Conservation (phyloP, 2,888 invertebrate species). For the Coelopa pilipes region DNA sequence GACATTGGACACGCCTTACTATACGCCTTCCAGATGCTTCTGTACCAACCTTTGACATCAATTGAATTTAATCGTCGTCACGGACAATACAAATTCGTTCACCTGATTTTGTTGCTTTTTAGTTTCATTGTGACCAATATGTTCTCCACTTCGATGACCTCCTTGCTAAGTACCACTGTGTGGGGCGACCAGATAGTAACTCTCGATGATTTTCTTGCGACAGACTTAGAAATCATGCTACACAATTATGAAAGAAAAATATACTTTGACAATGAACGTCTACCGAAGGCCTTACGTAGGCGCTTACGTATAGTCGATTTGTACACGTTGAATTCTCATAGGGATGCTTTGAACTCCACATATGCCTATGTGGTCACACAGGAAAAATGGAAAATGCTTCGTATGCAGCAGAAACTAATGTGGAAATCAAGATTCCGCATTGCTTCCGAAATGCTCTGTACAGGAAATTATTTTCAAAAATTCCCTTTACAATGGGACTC, state of each 20-base stretch:
- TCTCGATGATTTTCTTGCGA: conserved; percentile 40
- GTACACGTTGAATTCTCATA: conserved; percentile 32
- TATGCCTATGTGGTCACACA: conserved; percentile 41
- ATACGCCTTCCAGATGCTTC: conserved; percentile 25
- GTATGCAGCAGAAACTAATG: conserved; percentile 41
- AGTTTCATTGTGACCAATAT: conserved; percentile 37
- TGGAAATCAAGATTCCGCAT: conserved; percentile 35
- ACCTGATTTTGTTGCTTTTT: conserved; percentile 22
- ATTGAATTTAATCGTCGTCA: conserved; percentile 20
- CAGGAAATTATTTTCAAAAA: conserved; percentile 23
- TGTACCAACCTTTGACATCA: conserved; percentile 24
- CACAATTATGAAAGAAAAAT: conserved; percentile 35
- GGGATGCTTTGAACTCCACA: conserved; percentile 38
- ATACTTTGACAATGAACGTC: conserved; percentile 38
- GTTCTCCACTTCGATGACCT: conserved; percentile 43
- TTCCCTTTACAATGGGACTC: conserved; percentile 40
- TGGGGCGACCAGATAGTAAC: conserved; percentile 41
- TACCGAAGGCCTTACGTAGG: conserved; percentile 34
- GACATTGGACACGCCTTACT: conserved; percentile 29
- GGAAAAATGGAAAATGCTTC: conserved; percentile 43
- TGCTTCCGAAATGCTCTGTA: conserved; percentile 29
- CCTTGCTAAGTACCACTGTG: conserved; percentile 46
- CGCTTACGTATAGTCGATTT: conserved; percentile 39
- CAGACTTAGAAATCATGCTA: conserved; percentile 41
- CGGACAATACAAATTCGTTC: conserved; percentile 6